Evolutionary conservation across 2,797 vertebrate species (phyloP), one percentile per base, ranked within the genome.

Genomic region (Serranus cabrilla): DNA sequence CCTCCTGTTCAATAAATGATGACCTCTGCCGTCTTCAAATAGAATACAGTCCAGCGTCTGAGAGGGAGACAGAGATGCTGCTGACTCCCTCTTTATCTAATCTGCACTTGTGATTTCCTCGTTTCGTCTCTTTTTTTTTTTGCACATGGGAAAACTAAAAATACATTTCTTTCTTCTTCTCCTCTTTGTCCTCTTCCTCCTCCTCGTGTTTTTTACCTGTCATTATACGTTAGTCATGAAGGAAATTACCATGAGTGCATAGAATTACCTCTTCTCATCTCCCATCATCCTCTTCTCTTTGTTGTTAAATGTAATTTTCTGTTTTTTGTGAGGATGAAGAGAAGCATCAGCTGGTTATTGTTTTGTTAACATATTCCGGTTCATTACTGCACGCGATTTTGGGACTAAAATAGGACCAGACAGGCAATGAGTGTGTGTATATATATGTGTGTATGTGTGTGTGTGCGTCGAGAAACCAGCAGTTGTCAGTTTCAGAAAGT

Each of bases 1-100:
- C 76, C 84, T 82, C 85, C 89, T 90, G 88, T 91, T 95, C 90
- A 95, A 94, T 94, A 93, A 94, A 93, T 94, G 81, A 94, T 94
- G 91, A 93, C 90, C 90, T 87, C 88, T 85, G 86, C 82, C 60
- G 50, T 82, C 91, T 92, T 91, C 91, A 91, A 90, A 92, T 83
- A 78, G 59, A 92, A 89, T 86, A 79, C 84, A 89, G 82, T 78
- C 75, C 46, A 42, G 76, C 62, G 88, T 81, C 66, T 85, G 88
- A 75, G 74, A 55, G 64, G 66, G 47, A 90, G 72, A 80, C 57
- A 7, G 75, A 77, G 59, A 77, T 43, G 79, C 71, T 62, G 84
- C 85, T 55, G 75, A 73, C 71, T 82, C 57, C 58, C 76, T 27
- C 56, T 78, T 80, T 66, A 73, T 76, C 74, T 54, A 42, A 62